Evolutionary conservation across 2,797 vertebrate genomes (phyloP), one percentile per base, ranked within the genome.

Genomic region (Chiroxiphia lanceolata): DNA sequence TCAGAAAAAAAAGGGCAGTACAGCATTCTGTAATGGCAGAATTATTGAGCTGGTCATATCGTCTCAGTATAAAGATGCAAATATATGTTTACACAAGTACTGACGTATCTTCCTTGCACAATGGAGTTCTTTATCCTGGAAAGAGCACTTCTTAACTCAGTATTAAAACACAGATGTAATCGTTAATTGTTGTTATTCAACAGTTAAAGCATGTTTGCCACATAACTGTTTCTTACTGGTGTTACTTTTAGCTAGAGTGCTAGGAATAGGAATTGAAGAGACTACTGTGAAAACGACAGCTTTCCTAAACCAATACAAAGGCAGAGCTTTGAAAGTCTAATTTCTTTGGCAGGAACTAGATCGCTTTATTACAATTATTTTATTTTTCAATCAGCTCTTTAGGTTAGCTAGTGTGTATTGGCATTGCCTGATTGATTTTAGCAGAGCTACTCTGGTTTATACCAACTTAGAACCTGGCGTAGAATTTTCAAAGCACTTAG

Each of bases 321-420:
- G 13, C 48, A 89, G 57, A 91, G 10, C 54, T 82, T 85, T 77
- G 77, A 69, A 94, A 81, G 42, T 59, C 40, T 78, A 23, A 84
- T 94, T 81, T 83, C 4, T 83, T 88, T 76, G 40, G 33, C 67
- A 82, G 36, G 17, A 86, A 15, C 12, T 60, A 36, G 23, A 54
- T 50, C 33, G 9, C 78, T 92, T 85, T 64, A 63, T 79, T 85
- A 65, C 48, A 90, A 82, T 69, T 83, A 85, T 77, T 96, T 94
- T 82, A 38, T 90, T 93, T 91, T 87, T 33, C 67, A 38, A 54
- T 81, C 50, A 56, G 20, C 89, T 69, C 25, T 71, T 83, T 57
- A 93, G 22, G 26, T 68, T 82, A 92, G 48, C 11, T 83, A n/a
- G 42, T 82, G 54, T 2, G 1, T 76, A 74, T 59, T 81, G 88